Conservation (phyloP, 2,888 invertebrate genomes). For the Coleophora deauratella region DNA sequence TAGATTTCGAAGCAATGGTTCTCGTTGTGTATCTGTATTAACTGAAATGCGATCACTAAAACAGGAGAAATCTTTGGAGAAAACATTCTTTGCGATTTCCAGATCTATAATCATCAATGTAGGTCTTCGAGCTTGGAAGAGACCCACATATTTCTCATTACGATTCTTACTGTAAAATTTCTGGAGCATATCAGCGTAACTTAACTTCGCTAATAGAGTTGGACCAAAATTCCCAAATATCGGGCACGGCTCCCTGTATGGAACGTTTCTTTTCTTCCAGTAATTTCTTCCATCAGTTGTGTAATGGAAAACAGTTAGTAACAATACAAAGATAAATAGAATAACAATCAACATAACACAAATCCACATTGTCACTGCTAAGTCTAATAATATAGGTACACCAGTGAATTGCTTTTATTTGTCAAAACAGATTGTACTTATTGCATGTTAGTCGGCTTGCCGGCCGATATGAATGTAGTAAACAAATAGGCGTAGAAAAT, state of each 20-base stretch:
- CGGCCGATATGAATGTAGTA: constrained; percentile 40
- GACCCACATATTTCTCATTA: constrained; percentile 51
- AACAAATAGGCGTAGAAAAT: constrained; percentile 42
- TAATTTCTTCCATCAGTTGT: constrained; percentile 55
- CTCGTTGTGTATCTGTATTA: constrained; percentile 55
- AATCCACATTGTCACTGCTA: constrained; percentile 37
- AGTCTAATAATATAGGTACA: constrained; percentile 18
- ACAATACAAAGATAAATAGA: constrained; percentile 32
- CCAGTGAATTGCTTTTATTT: constrained; percentile 9
- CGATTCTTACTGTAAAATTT: constrained; percentile 50
- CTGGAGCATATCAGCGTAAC: constrained; percentile 54
- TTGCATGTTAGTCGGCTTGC: constrained; percentile 26
- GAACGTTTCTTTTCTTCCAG: constrained; percentile 53
- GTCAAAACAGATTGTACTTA: constrained; percentile 16
- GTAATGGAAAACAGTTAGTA: constrained; percentile 52
- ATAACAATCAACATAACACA: constrained; percentile 38
- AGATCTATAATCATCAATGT: constrained; percentile 56
- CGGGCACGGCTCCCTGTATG: constrained; percentile 62
- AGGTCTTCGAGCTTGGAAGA: constrained; percentile 64
- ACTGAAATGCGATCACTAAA: constrained; percentile 61
- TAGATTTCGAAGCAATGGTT: constrained; percentile 58
- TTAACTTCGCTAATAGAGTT: constrained; percentile 49
- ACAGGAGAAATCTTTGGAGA: constrained; percentile 47
- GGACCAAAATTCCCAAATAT: constrained; percentile 68
- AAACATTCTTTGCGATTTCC: constrained; percentile 49